These are phyloP conservation scores for Micropoecilia bifurca DNA, from an alignment of 2,797 vertebrate genomes.

Conservation along the genomic window DNA sequence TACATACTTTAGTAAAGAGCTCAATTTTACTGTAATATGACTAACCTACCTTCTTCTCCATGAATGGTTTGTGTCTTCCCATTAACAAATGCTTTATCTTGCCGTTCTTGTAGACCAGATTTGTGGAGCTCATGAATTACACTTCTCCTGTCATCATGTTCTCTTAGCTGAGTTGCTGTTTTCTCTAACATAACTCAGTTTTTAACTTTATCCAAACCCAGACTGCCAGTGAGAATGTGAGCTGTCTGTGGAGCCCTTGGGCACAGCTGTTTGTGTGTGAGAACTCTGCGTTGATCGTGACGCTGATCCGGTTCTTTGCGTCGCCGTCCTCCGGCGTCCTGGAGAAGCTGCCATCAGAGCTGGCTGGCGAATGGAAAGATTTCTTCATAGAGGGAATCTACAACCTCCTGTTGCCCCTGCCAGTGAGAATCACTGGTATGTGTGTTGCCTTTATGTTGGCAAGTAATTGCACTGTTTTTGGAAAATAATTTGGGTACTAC, in stretches of 20 bases:
- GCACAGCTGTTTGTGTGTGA: constrained; percentile 92
- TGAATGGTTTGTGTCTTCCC: not conserved
- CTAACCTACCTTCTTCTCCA: not conserved
- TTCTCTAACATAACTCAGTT: not conserved
- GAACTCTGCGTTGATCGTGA: constrained; percentile 85
- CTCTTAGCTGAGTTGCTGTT: not conserved
- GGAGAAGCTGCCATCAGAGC: constrained; percentile 85
- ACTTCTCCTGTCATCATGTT: not conserved
- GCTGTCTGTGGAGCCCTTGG: constrained; percentile 84
- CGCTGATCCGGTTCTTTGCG: constrained; percentile 87
- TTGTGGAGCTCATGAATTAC: not conserved
- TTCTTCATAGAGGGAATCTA: constrained; percentile 94
- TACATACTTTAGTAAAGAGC: not conserved
- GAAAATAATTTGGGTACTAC: not conserved
- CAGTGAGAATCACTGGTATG: constrained; percentile 89
- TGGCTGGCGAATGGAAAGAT: constrained; percentile 90
- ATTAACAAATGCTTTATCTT: not conserved
- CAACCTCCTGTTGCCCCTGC: constrained; percentile 89
- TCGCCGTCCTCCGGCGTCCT: constrained; percentile 68
- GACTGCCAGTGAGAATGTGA: constrained; percentile 87
- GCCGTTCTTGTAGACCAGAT: not conserved
- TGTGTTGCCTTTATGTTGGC: constrained; percentile 7
- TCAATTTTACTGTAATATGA: not conserved
- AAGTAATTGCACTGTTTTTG: not conserved
- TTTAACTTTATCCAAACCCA: constrained; percentile 51